A percentile compares a stretch with the other conserved stretches of the same genome.
Evolutionary conservation across 2,113 vertebrate genomes (phyloP).

Genomic region (Cyphomyrus discorhynchus): DNA sequence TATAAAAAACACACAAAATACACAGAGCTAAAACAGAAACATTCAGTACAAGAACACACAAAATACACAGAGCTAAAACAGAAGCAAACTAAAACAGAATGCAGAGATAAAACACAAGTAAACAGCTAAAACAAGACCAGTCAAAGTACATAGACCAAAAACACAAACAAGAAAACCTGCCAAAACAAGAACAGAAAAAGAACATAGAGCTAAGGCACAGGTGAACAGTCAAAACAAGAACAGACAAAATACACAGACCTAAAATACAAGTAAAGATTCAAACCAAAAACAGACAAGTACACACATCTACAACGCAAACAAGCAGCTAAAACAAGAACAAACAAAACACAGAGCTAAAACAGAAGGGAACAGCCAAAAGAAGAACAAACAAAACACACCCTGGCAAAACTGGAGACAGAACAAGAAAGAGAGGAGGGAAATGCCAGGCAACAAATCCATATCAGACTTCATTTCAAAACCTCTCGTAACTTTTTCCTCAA

Average conservation of each 20-base stretch:
- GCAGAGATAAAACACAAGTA: background rate
- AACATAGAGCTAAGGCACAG: background rate
- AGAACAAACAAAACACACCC: constrained; percentile 33
- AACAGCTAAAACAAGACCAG: background rate
- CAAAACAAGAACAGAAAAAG: background rate
- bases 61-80: constrained; percentile 17
- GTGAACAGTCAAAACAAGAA: constrained; percentile 33
- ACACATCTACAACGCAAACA: constrained; percentile 23
- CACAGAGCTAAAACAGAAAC: background rate
- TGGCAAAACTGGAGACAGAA: constrained; percentile 34
- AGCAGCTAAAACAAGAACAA: constrained; percentile 39
- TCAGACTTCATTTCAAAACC: constrained; percentile 59
- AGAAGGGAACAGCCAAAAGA: background rate
- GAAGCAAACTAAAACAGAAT: constrained; percentile 15
- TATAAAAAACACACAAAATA: background rate
- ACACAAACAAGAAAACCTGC: background rate
- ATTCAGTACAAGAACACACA: background rate
- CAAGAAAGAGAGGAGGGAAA: constrained; percentile 11
- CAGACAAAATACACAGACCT: constrained; percentile 27
- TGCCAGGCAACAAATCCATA: constrained; percentile 46
- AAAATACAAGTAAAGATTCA: background rate
- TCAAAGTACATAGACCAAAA: background rate
- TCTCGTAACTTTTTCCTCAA: constrained; percentile 58
- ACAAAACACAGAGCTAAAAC: constrained; percentile 23
- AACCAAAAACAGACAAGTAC: background rate